Evolutionary conservation across 2,797 vertebrate species (phyloP).

Genomic region (Typhlichthys subterraneus): DNA sequence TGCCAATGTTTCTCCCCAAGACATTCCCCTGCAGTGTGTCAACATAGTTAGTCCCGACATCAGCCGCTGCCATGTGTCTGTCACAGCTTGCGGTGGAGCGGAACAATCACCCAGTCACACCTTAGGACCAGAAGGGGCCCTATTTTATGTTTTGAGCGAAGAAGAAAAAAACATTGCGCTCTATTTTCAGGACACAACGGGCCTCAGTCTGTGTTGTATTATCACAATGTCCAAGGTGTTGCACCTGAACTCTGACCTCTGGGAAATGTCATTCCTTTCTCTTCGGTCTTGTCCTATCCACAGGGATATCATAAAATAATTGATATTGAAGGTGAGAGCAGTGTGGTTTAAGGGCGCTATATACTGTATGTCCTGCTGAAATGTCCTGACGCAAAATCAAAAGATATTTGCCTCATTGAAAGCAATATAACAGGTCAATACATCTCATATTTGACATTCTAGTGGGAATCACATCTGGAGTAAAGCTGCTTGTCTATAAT

Average conservation of each 20-base stretch:
- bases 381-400: too few species aligned
- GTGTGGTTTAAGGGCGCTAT: too few species aligned
- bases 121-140: conserved; percentile 49
- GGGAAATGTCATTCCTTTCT: neutral
- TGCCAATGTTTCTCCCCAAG: neutral
- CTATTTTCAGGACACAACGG: conserved; percentile 26
- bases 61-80: conserved; percentile 47
- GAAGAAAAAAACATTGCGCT: conserved; percentile 17
- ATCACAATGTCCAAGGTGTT: too few species aligned
- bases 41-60: conserved; percentile 36
- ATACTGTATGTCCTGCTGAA: too few species aligned
- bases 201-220: conserved; percentile 14
- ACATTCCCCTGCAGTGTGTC: conserved; percentile 18
- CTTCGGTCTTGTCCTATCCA: neutral
- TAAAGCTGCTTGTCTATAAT: too few species aligned
- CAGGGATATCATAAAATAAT: too few species aligned
- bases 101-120: conserved; percentile 65
- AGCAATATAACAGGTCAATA: too few species aligned
- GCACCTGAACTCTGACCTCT: too few species aligned
- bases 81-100: conserved; percentile 50
- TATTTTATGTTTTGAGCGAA: conserved; percentile 17
- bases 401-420: too few species aligned
- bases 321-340: too few species aligned
- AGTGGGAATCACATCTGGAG: too few species aligned
- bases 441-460: too few species aligned